Evolutionary conservation across 2,888 invertebrate genomes (phyloP).

Genomic region (Spicauda simplicius): DNA sequence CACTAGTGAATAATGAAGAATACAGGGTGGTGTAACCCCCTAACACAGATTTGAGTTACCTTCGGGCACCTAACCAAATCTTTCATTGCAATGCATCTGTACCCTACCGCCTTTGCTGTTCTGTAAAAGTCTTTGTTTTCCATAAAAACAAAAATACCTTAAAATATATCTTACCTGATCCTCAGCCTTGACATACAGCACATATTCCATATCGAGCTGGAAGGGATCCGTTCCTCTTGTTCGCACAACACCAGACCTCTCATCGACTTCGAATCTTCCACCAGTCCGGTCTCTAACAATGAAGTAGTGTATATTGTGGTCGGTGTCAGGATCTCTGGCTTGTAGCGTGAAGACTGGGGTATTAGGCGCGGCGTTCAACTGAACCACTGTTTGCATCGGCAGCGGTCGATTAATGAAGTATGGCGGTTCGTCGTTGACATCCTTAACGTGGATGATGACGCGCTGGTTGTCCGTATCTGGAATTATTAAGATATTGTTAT

Average conservation of each 20-base stretch:
- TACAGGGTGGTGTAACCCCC: too few species aligned
- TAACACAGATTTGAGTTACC: too few species aligned
- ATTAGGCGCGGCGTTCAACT: slow-evolving; percentile 97
- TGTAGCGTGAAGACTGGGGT: slow-evolving; percentile 98
- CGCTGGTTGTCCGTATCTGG: slow-evolving; percentile 97
- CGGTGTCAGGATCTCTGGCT: slow-evolving; percentile 98
- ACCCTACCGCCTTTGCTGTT: too few species aligned
- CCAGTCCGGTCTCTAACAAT: slow-evolving; percentile 96
- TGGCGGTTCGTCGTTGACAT: slow-evolving; percentile 98
- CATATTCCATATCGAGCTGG: slow-evolving; percentile 98
- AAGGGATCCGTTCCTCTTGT: slow-evolving; percentile 96
- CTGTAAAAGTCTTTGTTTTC: not conserved
- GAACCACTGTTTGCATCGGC: slow-evolving; percentile 99
- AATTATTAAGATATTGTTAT: slow-evolving; percentile 50
- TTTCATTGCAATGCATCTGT: too few species aligned
- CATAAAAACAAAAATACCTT: not conserved
- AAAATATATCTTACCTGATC: slow-evolving; percentile 87
- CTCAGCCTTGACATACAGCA: slow-evolving; percentile 97
- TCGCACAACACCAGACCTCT: slow-evolving; percentile 95
- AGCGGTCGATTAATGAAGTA: slow-evolving; percentile 98
- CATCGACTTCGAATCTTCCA: slow-evolving; percentile 93
- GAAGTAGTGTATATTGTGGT: slow-evolving; percentile 98
- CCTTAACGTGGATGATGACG: slow-evolving; percentile 97
- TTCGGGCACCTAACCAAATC: too few species aligned
- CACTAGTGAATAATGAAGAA: too few species aligned